Evolutionary conservation across 2,888 invertebrate genomes (phyloP).

Genomic region (Arrhopalites spinosus): DNA sequence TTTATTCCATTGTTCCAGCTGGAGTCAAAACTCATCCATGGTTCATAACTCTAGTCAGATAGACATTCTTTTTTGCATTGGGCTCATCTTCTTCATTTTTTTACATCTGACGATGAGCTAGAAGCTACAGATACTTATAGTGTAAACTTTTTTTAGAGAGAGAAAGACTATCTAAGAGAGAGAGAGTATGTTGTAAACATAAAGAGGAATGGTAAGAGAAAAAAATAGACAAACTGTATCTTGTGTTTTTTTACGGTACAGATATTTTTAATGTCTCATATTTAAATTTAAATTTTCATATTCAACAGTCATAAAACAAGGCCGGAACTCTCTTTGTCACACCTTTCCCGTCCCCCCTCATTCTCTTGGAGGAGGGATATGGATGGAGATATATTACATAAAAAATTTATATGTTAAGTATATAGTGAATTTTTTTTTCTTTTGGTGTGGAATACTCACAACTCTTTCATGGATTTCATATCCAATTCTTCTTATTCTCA

Average conservation of each 20-base stretch:
- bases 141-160: too few species aligned
- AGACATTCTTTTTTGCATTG: slow-evolving; percentile 6
- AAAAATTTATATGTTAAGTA: too few species aligned
- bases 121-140: too few species aligned
- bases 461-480: neutral
- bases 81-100: neutral
- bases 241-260: neutral
- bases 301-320: slow-evolving; percentile 16
- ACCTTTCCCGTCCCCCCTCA: slow-evolving; percentile 26
- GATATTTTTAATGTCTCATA: slow-evolving; percentile 9
- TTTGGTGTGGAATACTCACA: neutral
- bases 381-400: too few species aligned
- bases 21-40: neutral
- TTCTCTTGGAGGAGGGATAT: too few species aligned
- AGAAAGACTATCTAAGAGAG: too few species aligned
- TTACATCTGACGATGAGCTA: too few species aligned
- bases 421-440: neutral
- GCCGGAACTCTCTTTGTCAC: slow-evolving; percentile 34
- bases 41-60: neutral
- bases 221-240: neutral
- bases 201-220: neutral
- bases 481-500: too few species aligned
- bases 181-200: too few species aligned
- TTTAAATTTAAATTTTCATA: slow-evolving; percentile 2
- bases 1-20: slow-evolving; percentile 6